Evolutionary conservation across 2,113 vertebrate genomes (phyloP).

Genomic region (Cyprinodon variegatus): DNA sequence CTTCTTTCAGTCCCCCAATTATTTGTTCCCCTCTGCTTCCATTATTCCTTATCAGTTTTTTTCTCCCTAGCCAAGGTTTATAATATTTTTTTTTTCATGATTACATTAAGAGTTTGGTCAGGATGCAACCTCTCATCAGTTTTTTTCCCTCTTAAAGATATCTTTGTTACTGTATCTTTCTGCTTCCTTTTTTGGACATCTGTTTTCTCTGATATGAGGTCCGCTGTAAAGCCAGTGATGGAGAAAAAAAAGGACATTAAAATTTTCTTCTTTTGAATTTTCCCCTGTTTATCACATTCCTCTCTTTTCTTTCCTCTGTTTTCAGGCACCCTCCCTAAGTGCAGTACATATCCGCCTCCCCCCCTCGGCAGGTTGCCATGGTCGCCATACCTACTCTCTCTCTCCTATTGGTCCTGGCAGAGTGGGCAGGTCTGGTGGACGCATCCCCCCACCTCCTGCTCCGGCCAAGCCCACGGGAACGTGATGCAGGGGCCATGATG

Average conservation of each 20-base stretch:
- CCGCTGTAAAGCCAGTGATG: slow-evolving; percentile 37
- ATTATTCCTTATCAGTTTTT: slow-evolving; percentile 39
- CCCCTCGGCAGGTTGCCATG: slow-evolving; percentile 82
- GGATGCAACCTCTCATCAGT: slow-evolving; percentile 45
- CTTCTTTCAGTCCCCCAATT: slow-evolving; percentile 36
- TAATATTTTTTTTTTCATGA: slow-evolving; percentile 44
- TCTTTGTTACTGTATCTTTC: slow-evolving; percentile 18
- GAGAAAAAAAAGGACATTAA: slow-evolving; percentile 48
- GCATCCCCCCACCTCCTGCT: slow-evolving; percentile 82
- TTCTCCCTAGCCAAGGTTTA: slow-evolving; percentile 6
- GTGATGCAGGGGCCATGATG: slow-evolving; percentile 79
- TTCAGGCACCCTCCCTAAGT: slow-evolving; percentile 78
- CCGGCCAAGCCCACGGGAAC: slow-evolving; percentile 81
- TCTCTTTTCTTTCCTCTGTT: slow-evolving; percentile 53
- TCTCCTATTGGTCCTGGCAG: slow-evolving; percentile 89
- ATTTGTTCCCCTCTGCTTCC: slow-evolving; percentile 19
- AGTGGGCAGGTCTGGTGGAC: slow-evolving; percentile 81
- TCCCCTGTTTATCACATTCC: slow-evolving; percentile 25
- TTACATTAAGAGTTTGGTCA: slow-evolving; percentile 51
- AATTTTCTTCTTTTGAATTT: slow-evolving; percentile 33
- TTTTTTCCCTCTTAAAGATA: slow-evolving; percentile 8
- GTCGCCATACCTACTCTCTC: slow-evolving; percentile 83
- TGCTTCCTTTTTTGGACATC: slow-evolving; percentile 12
- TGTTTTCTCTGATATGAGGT: slow-evolving; percentile 46
- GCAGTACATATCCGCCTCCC: slow-evolving; percentile 75